Evolutionary conservation across 2,797 vertebrate species (phyloP).

Genomic region (Silurus aristotelis): DNA sequence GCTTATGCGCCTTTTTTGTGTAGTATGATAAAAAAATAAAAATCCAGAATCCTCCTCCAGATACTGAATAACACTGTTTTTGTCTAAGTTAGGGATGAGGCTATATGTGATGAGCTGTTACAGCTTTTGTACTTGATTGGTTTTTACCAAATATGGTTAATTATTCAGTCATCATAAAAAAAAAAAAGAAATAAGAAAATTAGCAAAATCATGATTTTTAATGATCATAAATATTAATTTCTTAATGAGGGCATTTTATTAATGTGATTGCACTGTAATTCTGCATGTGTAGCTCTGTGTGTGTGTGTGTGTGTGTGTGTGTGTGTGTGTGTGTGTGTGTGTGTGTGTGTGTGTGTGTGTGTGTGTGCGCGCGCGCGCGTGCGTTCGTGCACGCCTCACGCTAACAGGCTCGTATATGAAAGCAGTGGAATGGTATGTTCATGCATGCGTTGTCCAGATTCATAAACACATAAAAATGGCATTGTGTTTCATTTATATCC

Average conservation of each 20-base stretch:
- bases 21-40: not conserved
- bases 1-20: not conserved
- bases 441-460: not conserved
- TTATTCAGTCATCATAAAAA: not conserved
- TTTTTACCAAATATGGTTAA: slow-evolving; percentile 3
- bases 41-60: slow-evolving; percentile 11
- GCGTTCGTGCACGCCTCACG: too few relatives aligned
- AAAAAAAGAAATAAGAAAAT: not conserved
- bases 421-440: not conserved
- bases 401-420: not conserved
- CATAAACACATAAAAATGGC: not conserved
- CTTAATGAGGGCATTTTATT: slow-evolving; percentile 16
- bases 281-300: not conserved
- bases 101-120: slow-evolving; percentile 16
- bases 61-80: not conserved
- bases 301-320: not conserved
- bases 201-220: slow-evolving; percentile 8
- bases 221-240: slow-evolving; percentile 29
- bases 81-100: not conserved
- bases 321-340: not conserved
- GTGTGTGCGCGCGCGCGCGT: not conserved
- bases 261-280: slow-evolving; percentile 12
- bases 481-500: not conserved
- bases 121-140: slow-evolving; percentile 2
- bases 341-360: not conserved